Evolutionary conservation across 2,113 vertebrate genomes (phyloP), one percentile per base, ranked within the genome.

Genomic region (Malurus alboscapulatus): DNA sequence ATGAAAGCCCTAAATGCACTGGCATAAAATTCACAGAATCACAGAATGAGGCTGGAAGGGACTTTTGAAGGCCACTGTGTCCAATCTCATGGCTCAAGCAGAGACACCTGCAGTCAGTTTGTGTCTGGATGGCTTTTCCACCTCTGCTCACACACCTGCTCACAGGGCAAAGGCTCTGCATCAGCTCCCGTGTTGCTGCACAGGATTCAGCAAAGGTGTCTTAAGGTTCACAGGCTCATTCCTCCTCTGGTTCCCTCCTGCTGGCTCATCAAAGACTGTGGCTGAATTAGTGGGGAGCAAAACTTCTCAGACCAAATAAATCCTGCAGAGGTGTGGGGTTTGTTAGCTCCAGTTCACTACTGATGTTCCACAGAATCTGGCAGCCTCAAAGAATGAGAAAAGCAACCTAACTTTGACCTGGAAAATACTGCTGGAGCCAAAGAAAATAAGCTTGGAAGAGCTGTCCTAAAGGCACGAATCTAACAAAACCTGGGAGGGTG

Each of bases 381-480:
- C 6, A 66, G 42, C 45, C 44, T 81, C 54, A 61, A 47, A 73
- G 79, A 53, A 55, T 8, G 17, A 79, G 67, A 29, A 76, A 76
- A 90, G 10, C 10, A 90, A 85, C 24, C 19, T 75, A 14, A 61
- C 21, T 83, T 65, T 59, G 38, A 69, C 38, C 45, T 66, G 42
- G 45, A 88, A 87, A 84, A 74, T 29, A 21, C 11, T 48, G 5
- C 12, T 63, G 30, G 20, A 81, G 40, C 9, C 69, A 67, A 76
- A 84, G 67, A 53, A 57, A 91, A 78, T 27, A 57, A 87, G 5
- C 13, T 69, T 40, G 7, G 30, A 87, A 65, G 7, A 72, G 14
- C 17, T 69, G 17, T 65, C 48, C 44, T 68, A 38, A n/a, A 75
- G 30, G 19, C n/a, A 74, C 0, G 0, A 67, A 48, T 63, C 18